phyloP scores from a whole-genome alignment of 2,888 invertebrate genomes.

The Augiades crinisus region DNA sequence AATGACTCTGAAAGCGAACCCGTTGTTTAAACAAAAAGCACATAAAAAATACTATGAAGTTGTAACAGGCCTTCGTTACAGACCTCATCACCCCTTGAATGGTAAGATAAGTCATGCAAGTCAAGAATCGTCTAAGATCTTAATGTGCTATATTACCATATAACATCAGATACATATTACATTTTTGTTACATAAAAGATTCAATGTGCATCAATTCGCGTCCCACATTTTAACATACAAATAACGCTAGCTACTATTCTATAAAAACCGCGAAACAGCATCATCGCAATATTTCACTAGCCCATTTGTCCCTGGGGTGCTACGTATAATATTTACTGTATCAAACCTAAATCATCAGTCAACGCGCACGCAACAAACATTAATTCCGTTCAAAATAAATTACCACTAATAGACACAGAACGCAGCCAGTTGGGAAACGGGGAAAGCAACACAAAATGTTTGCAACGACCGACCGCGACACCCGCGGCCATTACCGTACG shows the following conservation, averaged over 20 bases:
- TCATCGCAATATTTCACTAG: background rate
- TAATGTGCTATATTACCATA: too few species aligned
- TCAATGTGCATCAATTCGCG: too few species aligned
- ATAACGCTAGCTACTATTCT: background rate
- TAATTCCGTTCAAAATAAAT: conserved; percentile 18
- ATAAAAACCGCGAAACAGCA: background rate
- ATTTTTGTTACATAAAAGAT: too few species aligned
- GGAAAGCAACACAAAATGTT: conserved; percentile 21
- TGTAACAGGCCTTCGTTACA: too few species aligned
- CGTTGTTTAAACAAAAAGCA: too few species aligned
- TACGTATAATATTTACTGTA: background rate
- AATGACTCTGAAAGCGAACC: too few species aligned
- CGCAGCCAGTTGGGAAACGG: conserved; percentile 14
- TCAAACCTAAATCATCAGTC: conserved; percentile 16
- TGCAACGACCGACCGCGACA: conserved; percentile 29
- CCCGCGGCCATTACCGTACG: conserved; percentile 43
- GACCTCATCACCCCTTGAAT: too few species aligned
- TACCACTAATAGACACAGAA: conserved; percentile 25
- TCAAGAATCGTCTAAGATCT: too few species aligned
- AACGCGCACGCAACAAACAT: conserved; percentile 9
- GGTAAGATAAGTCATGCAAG: too few species aligned
- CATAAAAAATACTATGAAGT: too few species aligned
- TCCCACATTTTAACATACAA: too few species aligned
- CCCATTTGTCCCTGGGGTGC: background rate
- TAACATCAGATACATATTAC: too few species aligned